Evolutionary conservation across 2,888 invertebrate species (phyloP), one percentile per base, ranked within the genome.

Genomic region (Lochmaea capreae): DNA sequence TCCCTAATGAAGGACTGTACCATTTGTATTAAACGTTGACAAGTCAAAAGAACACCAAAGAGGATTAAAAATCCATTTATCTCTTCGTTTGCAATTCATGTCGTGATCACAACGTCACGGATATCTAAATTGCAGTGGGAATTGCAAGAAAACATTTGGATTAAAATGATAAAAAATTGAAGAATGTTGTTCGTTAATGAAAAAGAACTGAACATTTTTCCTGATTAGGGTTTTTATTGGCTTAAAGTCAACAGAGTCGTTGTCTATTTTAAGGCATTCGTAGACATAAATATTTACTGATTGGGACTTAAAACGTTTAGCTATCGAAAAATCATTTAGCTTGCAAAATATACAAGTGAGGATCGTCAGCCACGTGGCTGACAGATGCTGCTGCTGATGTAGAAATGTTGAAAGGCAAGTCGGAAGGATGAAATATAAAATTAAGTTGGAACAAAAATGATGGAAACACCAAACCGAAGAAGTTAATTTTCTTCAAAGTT

Each of bases 21-120:
- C 39, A 61, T 61, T 61, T 39, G 33, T 39, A 61, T 61, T 58
- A 39, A 39, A 33, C n/a, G 61, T 39, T 33, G 61, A 39, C 33
- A 61, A 14, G n/a, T 61, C n/a, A 39, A 61, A 54, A 54, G 54
- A 10, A 54, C 54, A 39, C 61, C n/a, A n/a, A 61, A 61, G 39
- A 14, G 61, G 61, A 61, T 61, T 61, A 39, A 61, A 61, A 39
- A 39, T 39, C 14, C 33, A 61, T 61, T 61, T 61, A 61, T 39
- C 61, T 61, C 22, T 61, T 39, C 18, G 16, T 54, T 18, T 10
- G 54, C 11, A 18, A 3, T 54, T 54, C 16, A 16, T 54, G 10
- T n/a, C 18, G n/a, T 18, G 16, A 54, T 16, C 54, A 54, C 9
- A 54, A 18, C n/a, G 16, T 54, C 54, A 16, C 18, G 8, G 54